Base-by-base conservation (phyloP, 2,113 vertebrate genomes). In the Plectropomus leopardus region DNA sequence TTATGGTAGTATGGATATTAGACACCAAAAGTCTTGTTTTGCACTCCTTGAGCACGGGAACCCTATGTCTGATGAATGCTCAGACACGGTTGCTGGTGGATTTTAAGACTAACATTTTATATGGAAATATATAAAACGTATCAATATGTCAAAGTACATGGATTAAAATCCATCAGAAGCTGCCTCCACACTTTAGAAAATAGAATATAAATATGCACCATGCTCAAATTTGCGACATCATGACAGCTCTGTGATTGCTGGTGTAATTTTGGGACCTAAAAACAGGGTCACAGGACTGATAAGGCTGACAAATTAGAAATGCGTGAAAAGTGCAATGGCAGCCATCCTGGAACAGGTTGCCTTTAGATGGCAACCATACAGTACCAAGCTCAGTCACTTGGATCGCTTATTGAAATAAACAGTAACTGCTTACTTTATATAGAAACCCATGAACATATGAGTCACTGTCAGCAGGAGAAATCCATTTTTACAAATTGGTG, bases 401-500 rank as follows among this genome's bases (percentile, higher is more conserved):
- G 63, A 2, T 78, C 4, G 69, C 47, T 69, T 67, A 21, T 66
- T 76, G 76, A 23, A 34, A 11, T 70, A 15, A 86, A 78, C 24
- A 51, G 42, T 71, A 68, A 63, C 78, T 55, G 34, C 78, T 59
- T 71, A n/a, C 61, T 82, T 78, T 84, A 74, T 50, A 68, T 80
- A 79, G 74, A 71, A 70, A 66, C 40, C 32, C 47, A 24, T 59
- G 48, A 57, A 44, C 53, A 26, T 40, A 72, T 77, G 74, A 88
- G 48, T 86, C 85, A 80, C 77, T 76, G 81, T 83, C 47, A 76
- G 81, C 55, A 23, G 68, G 30, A 57, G 45, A 24, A 74, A 86
- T 79, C 57, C 48, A 53, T 79, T 86, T 85, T 80, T 66, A 53
- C 65, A 72, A 83, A 64, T 84, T 7, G 34, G 81, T 82, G 86